Evolutionary conservation across 1,140 invertebrate genomes (phyloP).

Genomic region (Hesperophylax magnus): DNA sequence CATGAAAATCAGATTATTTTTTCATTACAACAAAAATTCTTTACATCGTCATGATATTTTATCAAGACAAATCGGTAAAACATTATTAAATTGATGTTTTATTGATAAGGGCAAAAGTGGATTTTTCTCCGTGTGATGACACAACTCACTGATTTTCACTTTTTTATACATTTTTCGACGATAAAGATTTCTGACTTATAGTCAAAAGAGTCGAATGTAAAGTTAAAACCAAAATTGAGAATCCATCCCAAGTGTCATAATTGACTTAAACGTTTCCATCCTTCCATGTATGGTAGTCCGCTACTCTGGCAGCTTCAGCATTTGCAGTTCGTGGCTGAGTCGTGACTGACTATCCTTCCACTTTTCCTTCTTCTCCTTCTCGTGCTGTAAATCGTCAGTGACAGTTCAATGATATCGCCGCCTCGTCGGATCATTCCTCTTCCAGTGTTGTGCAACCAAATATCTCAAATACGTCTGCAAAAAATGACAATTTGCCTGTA

Average conservation of each 20-base stretch:
- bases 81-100: too few relatives aligned
- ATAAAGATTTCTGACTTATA: too few relatives aligned
- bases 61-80: too few relatives aligned
- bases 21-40: too few relatives aligned
- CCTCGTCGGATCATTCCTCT: slow-evolving; percentile 1
- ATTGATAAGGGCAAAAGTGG: too few relatives aligned
- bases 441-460: neutral
- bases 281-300: slow-evolving; percentile 11
- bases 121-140: too few relatives aligned
- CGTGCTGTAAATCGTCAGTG: slow-evolving; percentile 7
- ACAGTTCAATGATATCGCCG: slow-evolving; percentile 28
- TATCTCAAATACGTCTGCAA: neutral
- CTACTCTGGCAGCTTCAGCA: slow-evolving; percentile 13
- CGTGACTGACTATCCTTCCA: slow-evolving; percentile 16
- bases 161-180: too few relatives aligned
- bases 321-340: neutral
- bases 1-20: too few relatives aligned
- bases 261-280: slow-evolving; percentile 5
- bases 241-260: slow-evolving; percentile 1
- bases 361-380: neutral
- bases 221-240: too few relatives aligned
- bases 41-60: too few relatives aligned
- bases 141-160: too few relatives aligned
- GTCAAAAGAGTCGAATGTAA: too few relatives aligned
- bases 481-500: neutral